Conservation (phyloP, 1,140 invertebrate species). For the Ostrea denselamellosa region DNA sequence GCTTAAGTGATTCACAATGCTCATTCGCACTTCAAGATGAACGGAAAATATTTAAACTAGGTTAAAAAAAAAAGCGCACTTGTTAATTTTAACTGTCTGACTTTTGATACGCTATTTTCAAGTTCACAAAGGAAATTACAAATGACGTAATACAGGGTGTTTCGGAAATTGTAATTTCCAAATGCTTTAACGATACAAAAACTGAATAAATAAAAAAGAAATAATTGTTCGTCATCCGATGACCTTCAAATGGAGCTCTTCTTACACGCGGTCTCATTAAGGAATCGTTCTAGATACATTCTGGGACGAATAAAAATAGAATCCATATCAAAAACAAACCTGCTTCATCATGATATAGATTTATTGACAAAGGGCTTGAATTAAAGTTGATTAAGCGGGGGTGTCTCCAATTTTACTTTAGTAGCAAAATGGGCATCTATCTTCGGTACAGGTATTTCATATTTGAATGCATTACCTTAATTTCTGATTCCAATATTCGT, state of each 20-base stretch:
- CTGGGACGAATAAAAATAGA: not conserved
- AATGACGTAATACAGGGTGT: not conserved
- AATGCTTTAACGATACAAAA: slow-evolving; percentile 13
- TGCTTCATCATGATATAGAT: slow-evolving; percentile 15
- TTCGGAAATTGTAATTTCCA: not conserved
- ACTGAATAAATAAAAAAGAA: slow-evolving; percentile 11
- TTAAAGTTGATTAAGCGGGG: slow-evolving; percentile 19
- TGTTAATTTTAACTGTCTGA: slow-evolving; percentile 18
- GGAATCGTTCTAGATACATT: not conserved
- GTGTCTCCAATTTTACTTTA: not conserved
- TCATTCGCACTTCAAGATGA: slow-evolving; percentile 1
- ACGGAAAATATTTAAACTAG: slow-evolving; percentile 1
- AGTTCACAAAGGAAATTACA: not conserved
- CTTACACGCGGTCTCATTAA: not conserved
- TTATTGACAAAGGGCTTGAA: not conserved
- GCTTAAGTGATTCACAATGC: slow-evolving; percentile 18
- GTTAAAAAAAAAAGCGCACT: not conserved
- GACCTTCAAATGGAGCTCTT: not conserved
- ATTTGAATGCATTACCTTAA: not conserved
- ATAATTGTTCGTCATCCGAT: not conserved
- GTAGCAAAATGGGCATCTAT: not conserved
- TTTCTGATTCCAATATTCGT: not conserved
- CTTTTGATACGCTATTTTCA: slow-evolving; percentile 7
- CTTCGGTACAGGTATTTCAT: not conserved
- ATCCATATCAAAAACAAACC: not conserved